Evolutionary conservation across 2,113 vertebrate species (phyloP), one percentile per base, ranked within the genome.

Genomic region (Alaudala cheleensis): DNA sequence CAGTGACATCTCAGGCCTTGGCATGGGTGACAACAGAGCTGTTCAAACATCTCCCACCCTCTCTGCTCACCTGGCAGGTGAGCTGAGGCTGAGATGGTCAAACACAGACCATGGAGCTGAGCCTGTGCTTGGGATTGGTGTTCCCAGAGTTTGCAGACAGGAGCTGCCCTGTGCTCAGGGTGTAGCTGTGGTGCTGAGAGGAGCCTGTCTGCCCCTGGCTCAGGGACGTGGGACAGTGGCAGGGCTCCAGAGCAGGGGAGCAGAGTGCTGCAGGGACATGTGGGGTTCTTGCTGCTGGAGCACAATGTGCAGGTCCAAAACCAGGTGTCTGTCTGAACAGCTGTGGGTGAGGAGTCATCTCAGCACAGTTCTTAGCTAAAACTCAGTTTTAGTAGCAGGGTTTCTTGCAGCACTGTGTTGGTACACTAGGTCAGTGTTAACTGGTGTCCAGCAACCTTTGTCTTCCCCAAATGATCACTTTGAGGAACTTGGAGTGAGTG

Each of bases 41-140:
- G 29, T 12, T 44, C 7, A 11, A 1, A 2, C 31, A 8, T 13
- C 45, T 40, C 17, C 53, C 2, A 0, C 22, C n/a, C n/a, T 51
- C 9, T 72, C 9, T 69, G 22, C 62, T 37, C 26, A 10, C 54
- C 34, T 9, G 80, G 5, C 13, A 4, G 79, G 33, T 20, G 76
- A 76, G 57, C 78, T 23, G 10, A 15, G 56, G 25, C 87, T 45
- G 13, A 0, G 2, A 1, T 2, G 39, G 29, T 45, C 53, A 60
- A 4, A 7, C 5, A 6, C 62, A 47, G 81, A 7, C 28, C 9
- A 0, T 3, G 0, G 7, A 50, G 72, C 62, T 44, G 54, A 69
- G 69, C 19, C 45, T 37, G 6, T 40, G 29, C 50, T 57, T 8
- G 8, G 58, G 6, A 9, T 22, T 33, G 4, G 1, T 5, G 19